Evolutionary conservation across 2,888 invertebrate genomes (phyloP), one percentile per base, ranked within the genome.

Genomic region (Uloborus plumipes): DNA sequence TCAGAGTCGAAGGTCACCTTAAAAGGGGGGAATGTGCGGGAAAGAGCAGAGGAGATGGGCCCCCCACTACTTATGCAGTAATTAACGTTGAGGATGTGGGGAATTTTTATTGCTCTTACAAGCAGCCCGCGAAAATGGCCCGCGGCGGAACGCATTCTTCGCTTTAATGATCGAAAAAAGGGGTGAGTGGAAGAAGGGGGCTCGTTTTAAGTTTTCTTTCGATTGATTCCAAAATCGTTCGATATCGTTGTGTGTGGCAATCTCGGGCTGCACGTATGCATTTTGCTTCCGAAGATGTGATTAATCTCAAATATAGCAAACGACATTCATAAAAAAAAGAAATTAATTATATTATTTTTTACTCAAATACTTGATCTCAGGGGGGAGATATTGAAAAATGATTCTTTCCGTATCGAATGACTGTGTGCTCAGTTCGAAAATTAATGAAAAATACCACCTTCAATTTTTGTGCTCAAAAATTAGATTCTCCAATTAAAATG

Each of bases 41-140:
- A 20, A 65, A 65, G 65, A 58, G 65, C 59, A 62, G 62, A 69
- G 65, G 31, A 47, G 55, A 53, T n/a, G n/a, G n/a, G n/a, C 62
- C 76, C 76, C 76, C 76, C 76, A 70, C 76, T 59, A 62, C 61
- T 76, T 76, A 70, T 76, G 47, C 76, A 62, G 76, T 67, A 76
- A 76, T 76, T 76, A 76, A 51, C 75, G 67, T 31, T n/a, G 67
- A 67, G 31, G 72, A 72, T 72, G 74, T 20, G 51, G 18, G 53
- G 76, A 76, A 76, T 69, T 76, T 76, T 76, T 76, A 76, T 76
- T 69, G 22, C 76, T 74, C 26, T 64, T 61, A 62, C 39, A 39
- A 39, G 39, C 69, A 55, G 58, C 51, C 67, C 61, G 59, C 51
- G 51, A 69, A 39, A 67, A 61, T 16, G 14, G 62, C 76, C 67